These are phyloP conservation scores for Eilema depressum DNA, from an alignment of 2,888 invertebrate genomes.

Conservation along the genomic window DNA sequence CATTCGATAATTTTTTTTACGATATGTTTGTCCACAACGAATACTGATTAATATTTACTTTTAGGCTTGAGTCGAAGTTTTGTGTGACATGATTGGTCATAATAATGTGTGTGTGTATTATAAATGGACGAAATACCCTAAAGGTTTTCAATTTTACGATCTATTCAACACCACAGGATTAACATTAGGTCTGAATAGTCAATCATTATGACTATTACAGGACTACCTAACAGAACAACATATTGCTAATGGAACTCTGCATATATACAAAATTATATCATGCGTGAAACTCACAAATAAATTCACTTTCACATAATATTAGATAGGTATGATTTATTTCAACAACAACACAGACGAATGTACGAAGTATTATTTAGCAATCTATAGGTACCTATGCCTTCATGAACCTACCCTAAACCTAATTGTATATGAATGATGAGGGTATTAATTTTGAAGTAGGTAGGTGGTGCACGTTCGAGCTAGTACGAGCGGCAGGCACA, in stretches of 20 bases:
- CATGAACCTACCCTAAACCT: neutral
- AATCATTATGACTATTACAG: too few species aligned
- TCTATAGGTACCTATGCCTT: too few species aligned
- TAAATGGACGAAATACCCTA: too few species aligned
- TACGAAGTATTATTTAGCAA: too few species aligned
- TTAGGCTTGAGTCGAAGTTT: neutral
- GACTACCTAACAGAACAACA: neutral
- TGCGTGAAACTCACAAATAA: neutral
- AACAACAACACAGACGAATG: too few species aligned
- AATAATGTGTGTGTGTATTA: neutral
- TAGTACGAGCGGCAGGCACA: neutral
- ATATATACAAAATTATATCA: neutral
- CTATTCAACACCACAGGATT: too few species aligned
- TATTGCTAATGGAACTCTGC: neutral
- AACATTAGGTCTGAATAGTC: too few species aligned
- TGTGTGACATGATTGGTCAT: neutral
- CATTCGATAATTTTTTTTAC: neutral
- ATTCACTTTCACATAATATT: too few species aligned
- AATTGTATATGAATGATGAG: neutral
- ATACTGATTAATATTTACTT: slow-evolving; percentile 1
- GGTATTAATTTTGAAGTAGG: neutral
- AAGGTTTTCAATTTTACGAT: too few species aligned
- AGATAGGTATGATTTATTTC: too few species aligned
- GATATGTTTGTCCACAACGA: neutral
- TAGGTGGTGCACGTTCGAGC: neutral